These are phyloP conservation scores for Probosciger aterrimus DNA, from an alignment of 2,113 vertebrate species.

Conservation along the genomic window DNA sequence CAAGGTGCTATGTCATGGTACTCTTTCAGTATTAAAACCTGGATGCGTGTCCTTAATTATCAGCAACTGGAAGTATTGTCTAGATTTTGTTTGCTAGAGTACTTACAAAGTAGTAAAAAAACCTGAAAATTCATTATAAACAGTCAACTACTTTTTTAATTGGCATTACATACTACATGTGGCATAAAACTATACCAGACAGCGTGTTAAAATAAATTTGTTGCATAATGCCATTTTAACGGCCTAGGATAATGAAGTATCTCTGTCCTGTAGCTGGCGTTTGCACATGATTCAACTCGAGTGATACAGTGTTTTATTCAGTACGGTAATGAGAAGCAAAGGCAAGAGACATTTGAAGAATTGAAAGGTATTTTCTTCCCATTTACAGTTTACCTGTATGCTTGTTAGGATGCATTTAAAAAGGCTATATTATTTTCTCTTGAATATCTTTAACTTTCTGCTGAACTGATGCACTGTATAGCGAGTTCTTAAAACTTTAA, in stretches of 20 bases:
- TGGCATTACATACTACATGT: neutral
- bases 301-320: constrained; percentile 94
- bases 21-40: neutral
- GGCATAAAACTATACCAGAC: neutral
- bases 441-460: neutral
- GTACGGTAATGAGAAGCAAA: constrained; percentile 85
- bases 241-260: neutral
- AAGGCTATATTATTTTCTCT: neutral
- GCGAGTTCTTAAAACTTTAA: neutral
- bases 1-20: neutral
- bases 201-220: neutral
- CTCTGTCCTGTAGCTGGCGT: constrained; percentile 81
- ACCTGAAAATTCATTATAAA: neutral
- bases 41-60: neutral
- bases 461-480: neutral
- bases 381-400: neutral
- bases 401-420: neutral
- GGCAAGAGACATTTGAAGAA: constrained; percentile 84
- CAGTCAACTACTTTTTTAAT: neutral
- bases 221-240: neutral
- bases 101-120: neutral
- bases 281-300: constrained; percentile 91
- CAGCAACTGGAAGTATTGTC: neutral
- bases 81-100: neutral
- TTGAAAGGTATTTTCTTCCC: constrained; percentile 79